These are phyloP conservation scores for Mastomys coucha DNA, from an alignment of 2,113 vertebrate species.

Conservation along the genomic window DNA sequence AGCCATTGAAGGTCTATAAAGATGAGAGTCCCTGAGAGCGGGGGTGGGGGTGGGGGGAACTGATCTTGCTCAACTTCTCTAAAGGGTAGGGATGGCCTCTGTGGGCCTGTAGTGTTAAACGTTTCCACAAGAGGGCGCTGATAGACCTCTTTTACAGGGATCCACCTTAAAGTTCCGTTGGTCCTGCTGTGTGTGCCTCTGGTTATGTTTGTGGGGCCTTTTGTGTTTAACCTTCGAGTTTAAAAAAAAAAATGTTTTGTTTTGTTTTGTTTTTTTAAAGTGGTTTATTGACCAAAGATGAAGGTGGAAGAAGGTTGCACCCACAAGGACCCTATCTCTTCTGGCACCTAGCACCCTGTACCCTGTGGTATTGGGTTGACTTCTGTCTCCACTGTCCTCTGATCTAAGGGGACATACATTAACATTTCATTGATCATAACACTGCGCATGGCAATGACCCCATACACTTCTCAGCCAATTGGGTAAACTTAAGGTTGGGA, in stretches of 20 bases:
- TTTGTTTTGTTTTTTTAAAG: too few species aligned
- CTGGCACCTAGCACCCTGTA: not conserved
- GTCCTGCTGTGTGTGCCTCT: not conserved
- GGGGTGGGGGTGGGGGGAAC: not conserved
- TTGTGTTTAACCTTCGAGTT: not conserved
- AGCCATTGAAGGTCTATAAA: not conserved
- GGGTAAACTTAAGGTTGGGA: not conserved
- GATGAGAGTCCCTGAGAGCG: not conserved
- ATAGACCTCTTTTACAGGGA: not conserved
- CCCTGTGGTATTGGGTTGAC: not conserved
- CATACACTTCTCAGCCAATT: not conserved
- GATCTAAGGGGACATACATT: not conserved
- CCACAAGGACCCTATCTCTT: not conserved
- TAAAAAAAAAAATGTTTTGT: not conserved
- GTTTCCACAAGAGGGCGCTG: not conserved
- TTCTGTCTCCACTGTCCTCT: not conserved
- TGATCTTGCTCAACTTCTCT: not conserved
- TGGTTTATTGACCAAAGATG: not conserved
- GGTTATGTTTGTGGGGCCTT: not conserved
- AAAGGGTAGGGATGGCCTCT: fast-evolving
- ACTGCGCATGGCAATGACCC: not conserved
- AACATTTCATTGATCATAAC: not conserved
- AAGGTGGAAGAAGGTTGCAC: too few species aligned
- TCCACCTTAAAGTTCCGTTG: not conserved
- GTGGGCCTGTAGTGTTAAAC: not conserved